Conservation (phyloP, 2,113 vertebrate species). For the Ivindomyrus marchei region DNA sequence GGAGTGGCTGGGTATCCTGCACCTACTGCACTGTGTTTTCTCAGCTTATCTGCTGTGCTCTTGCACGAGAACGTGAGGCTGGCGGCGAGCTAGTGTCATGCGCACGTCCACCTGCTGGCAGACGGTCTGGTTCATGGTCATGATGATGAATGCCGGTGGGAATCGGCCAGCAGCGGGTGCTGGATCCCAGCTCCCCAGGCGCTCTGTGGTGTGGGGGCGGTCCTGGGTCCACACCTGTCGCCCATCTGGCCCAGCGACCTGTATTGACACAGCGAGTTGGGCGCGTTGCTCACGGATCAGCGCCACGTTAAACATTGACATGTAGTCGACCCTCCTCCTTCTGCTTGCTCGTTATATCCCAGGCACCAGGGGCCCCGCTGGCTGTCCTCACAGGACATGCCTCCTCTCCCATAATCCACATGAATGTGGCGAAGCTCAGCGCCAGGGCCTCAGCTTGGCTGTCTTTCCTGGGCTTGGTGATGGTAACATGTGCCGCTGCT, state of each 20-base stretch:
- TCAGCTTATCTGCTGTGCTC: not conserved
- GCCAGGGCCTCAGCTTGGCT: too few relatives aligned
- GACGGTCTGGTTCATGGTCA: not conserved
- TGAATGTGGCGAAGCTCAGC: too few relatives aligned
- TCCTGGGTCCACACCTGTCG: not conserved
- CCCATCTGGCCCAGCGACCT: conserved; percentile 3
- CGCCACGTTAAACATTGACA: conserved; percentile 48
- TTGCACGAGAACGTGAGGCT: not conserved
- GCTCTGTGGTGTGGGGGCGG: not conserved
- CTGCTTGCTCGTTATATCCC: conserved; percentile 23
- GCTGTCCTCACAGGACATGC: not conserved
- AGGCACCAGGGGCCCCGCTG: not conserved
- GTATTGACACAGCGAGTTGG: conserved; percentile 12
- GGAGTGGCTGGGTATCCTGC: not conserved
- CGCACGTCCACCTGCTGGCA: not conserved
- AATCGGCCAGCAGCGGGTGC: not conserved
- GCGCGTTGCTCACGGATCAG: conserved; percentile 14
- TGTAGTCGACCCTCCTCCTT: conserved; percentile 20
- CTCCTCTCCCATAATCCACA: not conserved
- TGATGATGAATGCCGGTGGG: not conserved
- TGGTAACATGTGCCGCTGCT: not conserved
- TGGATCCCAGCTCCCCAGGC: not conserved
- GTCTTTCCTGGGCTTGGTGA: not conserved
- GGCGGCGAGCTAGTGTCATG: not conserved
- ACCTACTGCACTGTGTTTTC: not conserved